Base-by-base conservation (phyloP, 2,113 vertebrate species). In the Eidolon helvum region DNA sequence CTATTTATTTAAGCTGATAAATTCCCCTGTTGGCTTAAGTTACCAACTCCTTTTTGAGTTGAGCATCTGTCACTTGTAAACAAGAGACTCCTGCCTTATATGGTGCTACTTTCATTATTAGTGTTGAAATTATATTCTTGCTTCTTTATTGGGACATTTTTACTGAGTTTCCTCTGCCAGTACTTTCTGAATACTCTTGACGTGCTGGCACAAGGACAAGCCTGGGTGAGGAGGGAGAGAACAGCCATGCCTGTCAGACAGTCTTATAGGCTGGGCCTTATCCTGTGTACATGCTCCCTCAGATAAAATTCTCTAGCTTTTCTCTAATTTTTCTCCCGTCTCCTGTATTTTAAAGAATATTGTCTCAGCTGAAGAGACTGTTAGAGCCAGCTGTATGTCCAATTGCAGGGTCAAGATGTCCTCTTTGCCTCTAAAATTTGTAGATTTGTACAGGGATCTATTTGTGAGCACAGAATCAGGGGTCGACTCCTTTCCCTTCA, bases 11-110 rank as follows among this genome's bases (percentile, higher is more conserved):
- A 96, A 91, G 55, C 86, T 48, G 68, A 95, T 91, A 82, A 78
- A 82, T 89, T 77, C 61, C 63, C 55, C 43, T 91, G 93, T 95
- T 92, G 91, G 93, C 91, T 89, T 63, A 65, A 50, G 74, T 93
- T 95, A 68, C 57, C 72, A 55, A 91, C 55, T 94, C 28, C 28
- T 80, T 78, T 90, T 79, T 57, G 77, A 89, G 55, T 50, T 85
- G 66, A 91, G 77, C 38, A n/a, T 92, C 95, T 95, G 91, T 95
- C 93, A 63, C 82, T 93, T 83, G 90, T 97, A 92, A 97, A 97
- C 92, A 96, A 94, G 78, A 95, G 33, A 91, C 48, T 93, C 68
- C 72, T 96, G 66, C 97, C 97, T 97, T 97, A 91, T 97, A 96
- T 97, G 96, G 96, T 74, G 28, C 72, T 94, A 63, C 48, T 74